phyloP scores from a whole-genome alignment of 2,797 vertebrate species.

The Mionectes olivaceus region DNA sequence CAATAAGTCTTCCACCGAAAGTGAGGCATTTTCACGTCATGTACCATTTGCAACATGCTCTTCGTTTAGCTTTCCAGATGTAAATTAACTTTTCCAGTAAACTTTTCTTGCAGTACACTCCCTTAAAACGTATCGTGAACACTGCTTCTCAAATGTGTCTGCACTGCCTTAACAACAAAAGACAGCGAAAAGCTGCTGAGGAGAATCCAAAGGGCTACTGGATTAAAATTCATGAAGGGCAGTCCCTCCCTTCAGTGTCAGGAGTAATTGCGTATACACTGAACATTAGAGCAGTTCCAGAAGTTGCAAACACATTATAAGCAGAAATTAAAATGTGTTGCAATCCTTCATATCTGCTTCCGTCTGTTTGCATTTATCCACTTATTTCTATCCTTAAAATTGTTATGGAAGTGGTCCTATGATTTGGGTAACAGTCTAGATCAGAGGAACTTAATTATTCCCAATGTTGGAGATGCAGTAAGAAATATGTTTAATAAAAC shows the following conservation, averaged over 20 bases:
- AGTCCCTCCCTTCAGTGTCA: constrained; percentile 15
- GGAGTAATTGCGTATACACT: not conserved
- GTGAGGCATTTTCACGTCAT: not conserved
- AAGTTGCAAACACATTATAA: constrained; percentile 22
- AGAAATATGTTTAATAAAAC: not conserved
- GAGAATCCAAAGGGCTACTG: constrained; percentile 11
- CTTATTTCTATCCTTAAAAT: not conserved
- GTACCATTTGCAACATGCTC: not conserved
- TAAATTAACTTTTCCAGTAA: not conserved
- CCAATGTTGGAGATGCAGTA: not conserved
- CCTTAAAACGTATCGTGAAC: constrained; percentile 44
- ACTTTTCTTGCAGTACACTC: not conserved
- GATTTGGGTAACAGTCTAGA: not conserved
- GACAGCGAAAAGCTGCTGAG: constrained; percentile 29
- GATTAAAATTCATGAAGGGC: constrained; percentile 58
- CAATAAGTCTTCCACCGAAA: not conserved
- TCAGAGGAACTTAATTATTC: not conserved
- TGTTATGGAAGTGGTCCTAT: not conserved
- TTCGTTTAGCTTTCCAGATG: constrained; percentile 17
- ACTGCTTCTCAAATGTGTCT: constrained; percentile 12
- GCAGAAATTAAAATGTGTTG: not conserved
- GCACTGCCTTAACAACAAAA: constrained; percentile 21
- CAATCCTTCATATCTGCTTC: not conserved
- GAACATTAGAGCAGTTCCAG: constrained; percentile 1
- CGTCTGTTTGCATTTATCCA: not conserved